Percentiles rank a stretch among this genome's conserved stretches.
Evolutionary conservation across 2,888 invertebrate species (phyloP).

Genomic region (Mesorhabditis belari): DNA sequence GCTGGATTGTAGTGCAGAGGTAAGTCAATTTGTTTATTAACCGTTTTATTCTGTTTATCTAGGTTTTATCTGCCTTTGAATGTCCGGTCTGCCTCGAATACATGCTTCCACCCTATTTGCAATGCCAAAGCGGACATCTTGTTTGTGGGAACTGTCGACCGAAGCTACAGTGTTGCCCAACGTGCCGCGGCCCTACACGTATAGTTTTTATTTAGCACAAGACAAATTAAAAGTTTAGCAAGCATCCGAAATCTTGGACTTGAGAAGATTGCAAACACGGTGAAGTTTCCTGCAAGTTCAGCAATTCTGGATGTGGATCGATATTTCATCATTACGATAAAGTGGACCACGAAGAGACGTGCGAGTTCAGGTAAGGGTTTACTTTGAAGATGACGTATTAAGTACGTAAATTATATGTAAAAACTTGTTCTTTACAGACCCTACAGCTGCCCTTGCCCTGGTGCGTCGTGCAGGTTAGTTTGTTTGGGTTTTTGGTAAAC

Average conservation of each 20-base stretch:
- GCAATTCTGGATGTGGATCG: constrained; percentile 79
- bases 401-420: too few species aligned
- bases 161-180: constrained; percentile 92
- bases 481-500: too few species aligned
- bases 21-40: too few species aligned
- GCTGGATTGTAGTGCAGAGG: too few species aligned
- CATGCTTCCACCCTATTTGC: constrained; percentile 94
- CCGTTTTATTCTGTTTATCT: too few species aligned
- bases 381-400: too few species aligned
- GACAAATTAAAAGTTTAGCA: too few species aligned
- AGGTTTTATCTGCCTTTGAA: constrained; percentile 55
- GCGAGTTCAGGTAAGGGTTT: constrained; percentile 75
- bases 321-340: constrained; percentile 71
- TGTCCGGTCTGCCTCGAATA: constrained; percentile 91
- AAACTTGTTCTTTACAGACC: constrained; percentile 63
- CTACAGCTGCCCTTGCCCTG: constrained; percentile 98
- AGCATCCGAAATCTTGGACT: constrained; percentile 97
- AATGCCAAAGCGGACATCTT: constrained; percentile 81
- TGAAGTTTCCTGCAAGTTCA: constrained; percentile 99
- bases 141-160: constrained; percentile 95
- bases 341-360: constrained; percentile 93
- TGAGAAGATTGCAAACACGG: constrained; percentile 97
- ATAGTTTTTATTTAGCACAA: constrained; percentile 28
- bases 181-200: constrained; percentile 86
- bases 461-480: constrained; percentile 95